Evolutionary conservation across 2,113 vertebrate genomes (phyloP), one percentile per base, ranked within the genome.

Genomic region (Myodes glareolus): DNA sequence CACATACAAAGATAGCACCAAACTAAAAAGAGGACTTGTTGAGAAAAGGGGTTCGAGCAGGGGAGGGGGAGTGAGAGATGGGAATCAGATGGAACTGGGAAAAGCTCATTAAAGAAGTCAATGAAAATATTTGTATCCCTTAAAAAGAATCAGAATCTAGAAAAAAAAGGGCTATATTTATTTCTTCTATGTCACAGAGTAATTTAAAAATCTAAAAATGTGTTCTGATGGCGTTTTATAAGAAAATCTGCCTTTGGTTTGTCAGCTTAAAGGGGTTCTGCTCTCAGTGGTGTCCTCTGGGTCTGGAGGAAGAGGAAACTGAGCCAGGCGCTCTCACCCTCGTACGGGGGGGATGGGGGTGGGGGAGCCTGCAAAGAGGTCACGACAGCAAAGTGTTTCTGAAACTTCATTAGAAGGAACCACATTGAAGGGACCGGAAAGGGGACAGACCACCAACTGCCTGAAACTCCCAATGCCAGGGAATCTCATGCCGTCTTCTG

Each of bases 181-280:
- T 68, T 95, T 23, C 91, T 89, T 90, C 73, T 91, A 36, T 45
- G 19, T 91, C n/a, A 94, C 75, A 10, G 1, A 94, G 90, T 82
- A 94, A 19, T 45, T 45, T 70, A 87, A 80, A 27, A 17, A 80
- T 90, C 73, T 85, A 92, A 67, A 77, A 92, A 25, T 96, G 45
- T 91, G 6, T 85, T 96, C 89, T 82, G 45, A n/a, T 92, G 63
- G 5, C 68, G 55, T 92, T 65, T 94, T 94, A 63, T 47, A 96
- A 77, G 45, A 92, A 94, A 93, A 23, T 88, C 39, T 85, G 14
- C 67, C 50, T 96, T 84, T 92, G 55, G 5, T 55, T 50, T 91
- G 0, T 80, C 33, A 72, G 33, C n/a, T 76, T 80, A 50, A 55
- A 65, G 25, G 42, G 55, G 25, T 61, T 96, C 65, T 25, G n/a